Evolutionary conservation across 1,140 invertebrate genomes (phyloP).

Genomic region (Bombus confusus): DNA sequence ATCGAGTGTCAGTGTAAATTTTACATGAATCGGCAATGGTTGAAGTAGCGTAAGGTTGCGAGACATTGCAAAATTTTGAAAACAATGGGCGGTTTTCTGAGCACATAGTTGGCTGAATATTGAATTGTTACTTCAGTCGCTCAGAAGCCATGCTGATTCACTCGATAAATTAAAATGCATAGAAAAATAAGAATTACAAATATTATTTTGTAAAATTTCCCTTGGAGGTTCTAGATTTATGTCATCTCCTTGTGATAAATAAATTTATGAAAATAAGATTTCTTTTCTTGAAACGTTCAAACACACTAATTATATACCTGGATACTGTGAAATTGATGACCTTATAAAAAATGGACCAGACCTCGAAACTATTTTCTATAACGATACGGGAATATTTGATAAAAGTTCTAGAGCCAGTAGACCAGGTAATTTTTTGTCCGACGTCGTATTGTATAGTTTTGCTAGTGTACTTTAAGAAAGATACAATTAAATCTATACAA

Average conservation of each 20-base stretch:
- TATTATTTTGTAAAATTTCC: neutral
- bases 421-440: neutral
- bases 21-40: neutral
- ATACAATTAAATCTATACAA: neutral
- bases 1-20: neutral
- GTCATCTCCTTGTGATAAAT: too few relatives aligned
- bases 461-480: neutral
- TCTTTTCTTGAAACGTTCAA: neutral
- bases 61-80: too few relatives aligned
- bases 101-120: too few relatives aligned
- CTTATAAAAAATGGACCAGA: neutral
- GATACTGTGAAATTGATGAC: neutral
- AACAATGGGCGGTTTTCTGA: too few relatives aligned
- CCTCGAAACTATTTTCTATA: neutral
- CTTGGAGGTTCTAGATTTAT: too few relatives aligned
- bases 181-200: neutral
- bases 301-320: neutral
- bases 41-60: neutral
- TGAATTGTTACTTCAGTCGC: too few relatives aligned
- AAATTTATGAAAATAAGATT: neutral
- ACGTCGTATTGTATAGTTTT: neutral
- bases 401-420: neutral
- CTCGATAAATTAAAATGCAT: neutral
- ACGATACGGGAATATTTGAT: neutral
- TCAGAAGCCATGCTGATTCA: too few relatives aligned